phyloP scores from a whole-genome alignment of 2,113 vertebrate genomes.

The Apteryx mantelli region DNA sequence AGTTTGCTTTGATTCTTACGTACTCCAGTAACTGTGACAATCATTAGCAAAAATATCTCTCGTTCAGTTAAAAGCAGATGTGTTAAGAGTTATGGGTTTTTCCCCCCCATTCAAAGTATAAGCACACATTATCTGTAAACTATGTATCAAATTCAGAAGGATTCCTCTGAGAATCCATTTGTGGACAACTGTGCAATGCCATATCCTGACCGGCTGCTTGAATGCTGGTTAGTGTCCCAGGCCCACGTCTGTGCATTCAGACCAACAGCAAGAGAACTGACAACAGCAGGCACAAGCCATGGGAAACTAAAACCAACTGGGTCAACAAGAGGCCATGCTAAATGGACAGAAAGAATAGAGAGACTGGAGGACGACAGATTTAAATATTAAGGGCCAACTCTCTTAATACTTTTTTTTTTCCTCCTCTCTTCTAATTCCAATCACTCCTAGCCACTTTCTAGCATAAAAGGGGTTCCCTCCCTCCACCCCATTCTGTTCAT shows the following conservation, averaged over 20 bases:
- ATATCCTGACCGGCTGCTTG: rapidly evolving
- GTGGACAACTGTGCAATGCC: background rate
- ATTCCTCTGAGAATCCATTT: rapidly evolving
- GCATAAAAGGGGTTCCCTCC: background rate
- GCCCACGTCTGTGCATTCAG: rapidly evolving
- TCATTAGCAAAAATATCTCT: background rate
- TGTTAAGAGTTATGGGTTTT: background rate
- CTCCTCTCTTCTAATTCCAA: background rate
- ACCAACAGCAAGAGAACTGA: background rate
- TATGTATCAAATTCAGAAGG: background rate
- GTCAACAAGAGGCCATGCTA: background rate
- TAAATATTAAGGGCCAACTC: background rate
- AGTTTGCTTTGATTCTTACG: background rate
- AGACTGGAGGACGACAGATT: background rate
- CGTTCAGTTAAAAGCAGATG: background rate
- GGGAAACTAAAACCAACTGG: background rate
- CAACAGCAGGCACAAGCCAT: background rate
- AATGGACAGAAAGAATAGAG: background rate
- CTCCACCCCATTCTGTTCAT: background rate
- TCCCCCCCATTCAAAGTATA: background rate
- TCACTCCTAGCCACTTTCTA: background rate
- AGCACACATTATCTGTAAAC: background rate
- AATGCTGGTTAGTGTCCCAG: rapidly evolving
- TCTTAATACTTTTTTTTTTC: background rate
- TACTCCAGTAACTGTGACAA: background rate